A percentile compares a stretch with the other conserved stretches of the same genome.
Evolutionary conservation across 2,888 invertebrate species (phyloP).

Genomic region (Seira musarum): DNA sequence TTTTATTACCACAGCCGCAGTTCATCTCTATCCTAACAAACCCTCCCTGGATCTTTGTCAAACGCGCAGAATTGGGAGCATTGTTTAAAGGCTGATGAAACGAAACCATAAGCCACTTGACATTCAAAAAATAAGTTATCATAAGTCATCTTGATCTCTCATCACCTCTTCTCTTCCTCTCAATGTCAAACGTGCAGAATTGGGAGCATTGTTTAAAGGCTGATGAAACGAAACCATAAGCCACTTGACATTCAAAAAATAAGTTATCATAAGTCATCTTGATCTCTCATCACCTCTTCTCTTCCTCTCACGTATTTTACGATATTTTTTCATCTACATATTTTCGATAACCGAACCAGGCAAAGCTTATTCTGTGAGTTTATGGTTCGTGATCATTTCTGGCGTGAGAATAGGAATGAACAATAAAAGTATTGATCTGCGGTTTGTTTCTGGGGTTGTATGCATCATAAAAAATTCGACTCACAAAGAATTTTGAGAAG

Average conservation of each 20-base stretch:
- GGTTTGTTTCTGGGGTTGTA: not conserved
- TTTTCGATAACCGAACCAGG: too few relatives aligned
- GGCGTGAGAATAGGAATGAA: not conserved
- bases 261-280: conserved; percentile 19
- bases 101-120: conserved; percentile 13
- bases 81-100: not conserved
- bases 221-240: conserved; percentile 20
- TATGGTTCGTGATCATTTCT: not conserved
- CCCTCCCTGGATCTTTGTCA: too few relatives aligned
- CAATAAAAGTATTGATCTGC: not conserved
- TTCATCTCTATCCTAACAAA: too few relatives aligned
- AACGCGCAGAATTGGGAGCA: not conserved
- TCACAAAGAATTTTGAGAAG: too few relatives aligned
- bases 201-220: not conserved
- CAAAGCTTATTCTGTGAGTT: too few relatives aligned
- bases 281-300: conserved; percentile 34
- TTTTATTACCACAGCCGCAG: not conserved
- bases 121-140: not conserved
- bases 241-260: conserved; percentile 4
- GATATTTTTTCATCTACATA: too few relatives aligned
- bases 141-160: conserved; percentile 30
- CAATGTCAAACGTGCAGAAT: not conserved
- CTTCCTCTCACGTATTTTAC: not conserved
- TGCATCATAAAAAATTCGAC: not conserved
- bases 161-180: conserved; percentile 6